Conservation (phyloP, 1,140 invertebrate species). For the Copidosoma floridanum region DNA sequence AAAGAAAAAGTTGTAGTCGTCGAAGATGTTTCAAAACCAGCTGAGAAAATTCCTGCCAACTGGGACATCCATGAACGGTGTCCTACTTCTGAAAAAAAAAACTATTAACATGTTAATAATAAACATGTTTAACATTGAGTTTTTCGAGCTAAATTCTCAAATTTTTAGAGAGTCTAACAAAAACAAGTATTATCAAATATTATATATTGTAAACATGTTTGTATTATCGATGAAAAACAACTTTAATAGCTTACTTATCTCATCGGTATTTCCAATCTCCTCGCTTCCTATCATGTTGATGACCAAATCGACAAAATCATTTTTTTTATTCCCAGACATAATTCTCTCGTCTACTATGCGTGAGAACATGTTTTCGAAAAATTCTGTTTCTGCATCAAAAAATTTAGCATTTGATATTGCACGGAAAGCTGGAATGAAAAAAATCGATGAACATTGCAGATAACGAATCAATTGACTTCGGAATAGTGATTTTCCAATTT, state of each 20-base stretch:
- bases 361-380: conserved; percentile 45
- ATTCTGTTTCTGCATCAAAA: conserved; percentile 36
- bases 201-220: no score
- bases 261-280: neutral
- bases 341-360: conserved; percentile 42
- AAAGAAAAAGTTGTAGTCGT: conserved; percentile 58
- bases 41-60: conserved; percentile 65
- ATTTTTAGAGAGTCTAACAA: no score
- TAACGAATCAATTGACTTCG: conserved; percentile 28
- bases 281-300: conserved; percentile 42
- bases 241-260: no score
- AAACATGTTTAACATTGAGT: no score
- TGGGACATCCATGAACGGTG: conserved; percentile 67
- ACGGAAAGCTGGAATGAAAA: conserved; percentile 43
- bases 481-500: conserved; percentile 39
- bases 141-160: no score
- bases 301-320: conserved; percentile 55
- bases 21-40: conserved; percentile 66
- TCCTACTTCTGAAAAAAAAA: conserved; percentile 49
- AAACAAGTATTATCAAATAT: no score
- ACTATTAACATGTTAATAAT: neutral
- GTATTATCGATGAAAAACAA: no score
- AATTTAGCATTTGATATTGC: conserved; percentile 32
- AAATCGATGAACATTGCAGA: conserved; percentile 42
- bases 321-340: conserved; percentile 35